These are phyloP conservation scores for Telmatherina bonti DNA, from an alignment of 2,797 vertebrate genomes.

Conservation along the genomic window DNA sequence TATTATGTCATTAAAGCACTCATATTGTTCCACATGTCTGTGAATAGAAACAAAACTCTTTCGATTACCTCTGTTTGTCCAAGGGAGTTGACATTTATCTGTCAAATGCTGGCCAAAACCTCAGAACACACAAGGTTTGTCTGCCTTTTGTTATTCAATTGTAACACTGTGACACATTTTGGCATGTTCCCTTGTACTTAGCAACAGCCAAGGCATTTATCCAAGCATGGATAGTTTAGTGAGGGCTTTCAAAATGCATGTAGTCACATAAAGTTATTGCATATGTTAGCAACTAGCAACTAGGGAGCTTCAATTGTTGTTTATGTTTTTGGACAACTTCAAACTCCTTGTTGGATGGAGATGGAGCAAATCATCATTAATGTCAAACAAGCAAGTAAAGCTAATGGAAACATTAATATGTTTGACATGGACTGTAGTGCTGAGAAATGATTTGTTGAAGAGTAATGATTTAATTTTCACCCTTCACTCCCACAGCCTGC, in stretches of 20 bases:
- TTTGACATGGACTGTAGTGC: constrained; percentile 46
- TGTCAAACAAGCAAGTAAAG: constrained; percentile 68
- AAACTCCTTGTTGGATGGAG: constrained; percentile 61
- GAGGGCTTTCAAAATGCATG: constrained; percentile 74
- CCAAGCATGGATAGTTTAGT: constrained; percentile 68
- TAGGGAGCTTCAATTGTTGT: constrained; percentile 66
- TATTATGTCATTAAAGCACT: constrained; percentile 75
- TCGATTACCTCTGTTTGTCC: constrained; percentile 69
- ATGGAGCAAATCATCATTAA: constrained; percentile 78
- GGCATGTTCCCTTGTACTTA: constrained; percentile 70
- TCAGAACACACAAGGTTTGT: constrained; percentile 56
- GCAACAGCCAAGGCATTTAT: constrained; percentile 67
- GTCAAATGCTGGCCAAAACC: constrained; percentile 70
- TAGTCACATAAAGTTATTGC: constrained; percentile 77
- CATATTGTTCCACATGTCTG: constrained; percentile 61
- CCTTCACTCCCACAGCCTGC: constrained; percentile 53
- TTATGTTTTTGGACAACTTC: constrained; percentile 74
- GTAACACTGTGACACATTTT: constrained; percentile 76
- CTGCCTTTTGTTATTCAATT: constrained; percentile 68
- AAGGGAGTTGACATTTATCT: constrained; percentile 73
- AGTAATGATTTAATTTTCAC: constrained; percentile 77
- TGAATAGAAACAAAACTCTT: constrained; percentile 61
- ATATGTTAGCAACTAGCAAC: constrained; percentile 77
- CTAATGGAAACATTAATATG: constrained; percentile 68
- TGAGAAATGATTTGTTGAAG: constrained; percentile 74